Conservation (phyloP, 1,140 invertebrate genomes). For the Rhyzopertha dominica region DNA sequence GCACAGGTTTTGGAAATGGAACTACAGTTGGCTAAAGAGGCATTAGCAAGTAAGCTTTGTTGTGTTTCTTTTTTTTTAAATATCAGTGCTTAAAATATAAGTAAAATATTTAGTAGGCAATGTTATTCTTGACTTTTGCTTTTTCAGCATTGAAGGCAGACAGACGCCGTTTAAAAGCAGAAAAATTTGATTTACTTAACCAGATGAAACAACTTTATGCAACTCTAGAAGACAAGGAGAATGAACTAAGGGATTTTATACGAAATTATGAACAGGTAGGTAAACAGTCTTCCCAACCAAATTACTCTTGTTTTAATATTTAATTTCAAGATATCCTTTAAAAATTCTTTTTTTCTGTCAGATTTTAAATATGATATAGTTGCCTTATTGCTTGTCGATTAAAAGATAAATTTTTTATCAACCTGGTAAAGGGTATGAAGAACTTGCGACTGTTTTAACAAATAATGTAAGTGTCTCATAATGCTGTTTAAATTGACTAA, state of each 20-base stretch:
- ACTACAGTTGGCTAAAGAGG: conserved; percentile 55
- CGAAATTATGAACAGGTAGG: conserved; percentile 86
- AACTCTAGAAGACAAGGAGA: conserved; percentile 90
- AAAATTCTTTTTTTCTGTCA: no score
- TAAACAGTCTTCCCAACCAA: no score
- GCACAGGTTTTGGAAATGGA: conserved; percentile 52
- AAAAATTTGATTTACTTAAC: conserved; percentile 89
- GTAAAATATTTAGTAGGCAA: no score
- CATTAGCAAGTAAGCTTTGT: conserved; percentile 41
- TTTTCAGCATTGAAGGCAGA: conserved; percentile 75
- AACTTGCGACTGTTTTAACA: no score
- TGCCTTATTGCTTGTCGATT: no score
- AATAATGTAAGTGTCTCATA: no score
- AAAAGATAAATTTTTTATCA: no score
- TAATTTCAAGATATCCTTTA: no score
- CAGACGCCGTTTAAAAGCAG: conserved; percentile 83
- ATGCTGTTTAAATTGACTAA: no score
- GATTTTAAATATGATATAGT: no score
- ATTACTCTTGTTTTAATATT: no score
- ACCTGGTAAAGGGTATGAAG: no score
- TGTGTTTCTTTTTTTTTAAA: neutral
- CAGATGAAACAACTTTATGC: conserved; percentile 94
- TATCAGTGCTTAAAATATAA: neutral
- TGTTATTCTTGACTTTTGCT: conserved; percentile 15
- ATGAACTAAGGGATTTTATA: conserved; percentile 89